Base-by-base conservation (phyloP, 2,797 vertebrate species). In the Vespertilio murinus region DNA sequence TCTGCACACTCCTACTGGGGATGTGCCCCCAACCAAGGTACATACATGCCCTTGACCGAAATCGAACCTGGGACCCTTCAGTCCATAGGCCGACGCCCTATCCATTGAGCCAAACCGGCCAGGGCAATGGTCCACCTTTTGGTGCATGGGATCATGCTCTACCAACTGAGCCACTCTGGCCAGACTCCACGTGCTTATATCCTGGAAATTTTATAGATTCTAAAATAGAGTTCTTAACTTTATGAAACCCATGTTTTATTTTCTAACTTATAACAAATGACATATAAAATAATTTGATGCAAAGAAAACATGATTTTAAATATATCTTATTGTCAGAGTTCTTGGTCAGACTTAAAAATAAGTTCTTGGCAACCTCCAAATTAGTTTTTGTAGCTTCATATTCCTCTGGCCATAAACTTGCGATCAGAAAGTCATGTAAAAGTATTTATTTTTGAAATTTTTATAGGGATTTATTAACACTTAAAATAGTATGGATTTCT, bases 301-400 rank as follows among this genome's bases (percentile, higher is more conserved):
- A 98, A 97, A 97, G 40, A 95, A 96, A 96, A 97, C 40, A 96
- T 49, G 61, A 74, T 78, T 93, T 74, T 74, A 91, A 88, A 65
- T 75, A 52, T 56, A 86, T 91, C 45, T 94, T 90, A 47, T 74
- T 89, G 98, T 99, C 78, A 98, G 98, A 98, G 98, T 93, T 98
- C 98, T 99, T 98, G 97, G 98, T 98, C 98, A 98, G 98, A 98
- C 97, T 98, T 98, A 97, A 95, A 92, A 97, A 97, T 98, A 98
- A 98, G 97, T 98, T 98, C 97, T 98, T 98, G 98, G 98, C 98
- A 98, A 98, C 86, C 98, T 99, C 98, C 94, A 92, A 2, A 95
- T 98, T 98, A 95, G 96, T 99, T 96, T 99, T 92, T 98, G 98
- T 99, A 98, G 98, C 91, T 97, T 96, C 87, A 96, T 97, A 98